These are phyloP conservation scores for Miltochrista miniata DNA, from an alignment of 2,888 invertebrate genomes.

Conservation along the genomic window DNA sequence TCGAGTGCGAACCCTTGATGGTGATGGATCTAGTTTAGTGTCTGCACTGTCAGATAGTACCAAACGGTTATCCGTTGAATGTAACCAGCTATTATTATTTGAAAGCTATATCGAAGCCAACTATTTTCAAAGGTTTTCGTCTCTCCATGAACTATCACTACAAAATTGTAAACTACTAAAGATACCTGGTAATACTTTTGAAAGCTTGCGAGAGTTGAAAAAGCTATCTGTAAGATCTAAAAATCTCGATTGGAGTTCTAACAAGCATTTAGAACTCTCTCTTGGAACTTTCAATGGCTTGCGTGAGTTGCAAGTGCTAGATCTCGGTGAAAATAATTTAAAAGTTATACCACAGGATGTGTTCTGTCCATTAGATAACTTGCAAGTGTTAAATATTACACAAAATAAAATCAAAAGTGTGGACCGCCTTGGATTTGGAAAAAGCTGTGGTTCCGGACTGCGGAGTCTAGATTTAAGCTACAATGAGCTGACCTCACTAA, in stretches of 20 bases:
- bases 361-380: slow-evolving; percentile 90
- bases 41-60: slow-evolving; percentile 87
- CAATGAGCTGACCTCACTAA: slow-evolving; percentile 89
- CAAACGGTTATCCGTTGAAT: slow-evolving; percentile 88
- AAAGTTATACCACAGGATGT: slow-evolving; percentile 89
- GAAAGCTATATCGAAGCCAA: slow-evolving; percentile 90
- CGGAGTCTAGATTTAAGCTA: slow-evolving; percentile 91
- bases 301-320: slow-evolving; percentile 89
- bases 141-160: slow-evolving; percentile 89
- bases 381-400: slow-evolving; percentile 92
- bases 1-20: slow-evolving; percentile 87
- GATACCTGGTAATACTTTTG: slow-evolving; percentile 90
- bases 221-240: slow-evolving; percentile 90
- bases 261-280: slow-evolving; percentile 89
- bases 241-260: slow-evolving; percentile 91
- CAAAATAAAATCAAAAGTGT: slow-evolving; percentile 90
- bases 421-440: slow-evolving; percentile 88
- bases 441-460: slow-evolving; percentile 87
- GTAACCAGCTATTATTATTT: slow-evolving; percentile 90
- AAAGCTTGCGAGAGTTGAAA: slow-evolving; percentile 91
- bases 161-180: slow-evolving; percentile 91
- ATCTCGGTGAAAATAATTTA: slow-evolving; percentile 92
- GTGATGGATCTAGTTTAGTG: slow-evolving; percentile 86
- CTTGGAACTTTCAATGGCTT: slow-evolving; percentile 89
- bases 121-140: slow-evolving; percentile 89